These are phyloP conservation scores for Callyntrura sp. DNA, from an alignment of 2,888 invertebrate species.

Conservation along the genomic window DNA sequence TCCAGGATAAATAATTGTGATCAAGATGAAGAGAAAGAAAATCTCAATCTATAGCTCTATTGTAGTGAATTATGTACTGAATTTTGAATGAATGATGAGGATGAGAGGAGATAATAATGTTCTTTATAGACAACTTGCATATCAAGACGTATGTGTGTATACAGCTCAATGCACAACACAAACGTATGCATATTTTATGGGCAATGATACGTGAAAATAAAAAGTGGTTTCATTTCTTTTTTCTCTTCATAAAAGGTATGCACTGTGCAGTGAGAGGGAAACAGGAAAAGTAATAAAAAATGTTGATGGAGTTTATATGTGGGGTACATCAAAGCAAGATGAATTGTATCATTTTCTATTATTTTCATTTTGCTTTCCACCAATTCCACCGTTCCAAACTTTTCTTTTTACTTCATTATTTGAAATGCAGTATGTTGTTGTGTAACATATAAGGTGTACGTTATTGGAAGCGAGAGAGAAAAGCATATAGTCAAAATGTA, in stretches of 20 bases:
- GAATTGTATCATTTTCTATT: conserved; percentile 35
- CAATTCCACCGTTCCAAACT: no score
- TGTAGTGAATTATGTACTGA: conserved; percentile 49
- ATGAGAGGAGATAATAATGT: background rate
- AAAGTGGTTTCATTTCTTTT: conserved; percentile 44
- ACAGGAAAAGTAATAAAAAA: conserved; percentile 17
- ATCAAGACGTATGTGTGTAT: background rate
- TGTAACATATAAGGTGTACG: no score
- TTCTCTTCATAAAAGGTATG: background rate
- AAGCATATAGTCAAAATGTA: no score
- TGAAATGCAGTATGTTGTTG: no score
- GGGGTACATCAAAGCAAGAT: conserved; percentile 45
- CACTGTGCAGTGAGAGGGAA: conserved; percentile 23
- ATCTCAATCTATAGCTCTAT: background rate
- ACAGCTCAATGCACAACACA: background rate
- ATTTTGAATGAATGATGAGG: background rate
- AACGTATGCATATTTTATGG: conserved; percentile 57
- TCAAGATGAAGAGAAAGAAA: conserved; percentile 28
- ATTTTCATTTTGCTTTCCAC: background rate
- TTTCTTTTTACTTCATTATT: no score
- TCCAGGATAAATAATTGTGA: conserved; percentile 9
- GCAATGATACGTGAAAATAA: conserved; percentile 42
- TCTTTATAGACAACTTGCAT: background rate
- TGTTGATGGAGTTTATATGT: background rate
- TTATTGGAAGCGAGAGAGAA: no score